Evolutionary conservation across 1,140 invertebrate species (phyloP).

Genomic region (Eumaeus atala): DNA sequence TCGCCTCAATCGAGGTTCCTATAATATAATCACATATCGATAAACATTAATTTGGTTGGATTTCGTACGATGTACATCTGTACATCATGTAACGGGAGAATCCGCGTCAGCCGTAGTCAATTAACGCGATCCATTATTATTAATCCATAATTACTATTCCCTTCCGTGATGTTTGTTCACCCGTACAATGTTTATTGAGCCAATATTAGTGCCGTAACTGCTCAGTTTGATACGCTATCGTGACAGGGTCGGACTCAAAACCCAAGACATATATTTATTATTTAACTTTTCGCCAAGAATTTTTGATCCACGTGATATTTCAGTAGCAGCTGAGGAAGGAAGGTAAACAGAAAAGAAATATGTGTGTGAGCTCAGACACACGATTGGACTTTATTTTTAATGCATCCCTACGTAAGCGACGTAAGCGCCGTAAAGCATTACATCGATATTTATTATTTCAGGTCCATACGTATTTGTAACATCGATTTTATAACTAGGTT

Average conservation of each 20-base stretch:
- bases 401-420: no score
- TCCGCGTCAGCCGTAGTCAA: slow-evolving; percentile 29
- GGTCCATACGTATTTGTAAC: no score
- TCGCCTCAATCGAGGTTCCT: neutral
- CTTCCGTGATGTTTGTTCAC: slow-evolving; percentile 38
- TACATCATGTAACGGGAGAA: slow-evolving; percentile 23
- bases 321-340: no score
- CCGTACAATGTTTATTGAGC: slow-evolving; percentile 32
- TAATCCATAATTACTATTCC: slow-evolving; percentile 49
- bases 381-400: no score
- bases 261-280: no score
- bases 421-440: no score
- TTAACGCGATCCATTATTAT: slow-evolving; percentile 46
- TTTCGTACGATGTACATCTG: slow-evolving; percentile 28
- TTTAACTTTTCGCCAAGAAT: no score
- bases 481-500: no score
- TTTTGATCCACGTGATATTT: no score
- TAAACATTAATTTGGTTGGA: slow-evolving; percentile 30
- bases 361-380: no score
- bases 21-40: slow-evolving; percentile 24
- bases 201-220: slow-evolving; percentile 32
- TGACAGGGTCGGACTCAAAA: slow-evolving; percentile 8
- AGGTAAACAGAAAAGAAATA: no score
- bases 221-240: slow-evolving; percentile 13
- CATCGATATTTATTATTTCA: no score